Base-by-base conservation (phyloP, 2,888 invertebrate species). In the Chrysopilus asiliformis region DNA sequence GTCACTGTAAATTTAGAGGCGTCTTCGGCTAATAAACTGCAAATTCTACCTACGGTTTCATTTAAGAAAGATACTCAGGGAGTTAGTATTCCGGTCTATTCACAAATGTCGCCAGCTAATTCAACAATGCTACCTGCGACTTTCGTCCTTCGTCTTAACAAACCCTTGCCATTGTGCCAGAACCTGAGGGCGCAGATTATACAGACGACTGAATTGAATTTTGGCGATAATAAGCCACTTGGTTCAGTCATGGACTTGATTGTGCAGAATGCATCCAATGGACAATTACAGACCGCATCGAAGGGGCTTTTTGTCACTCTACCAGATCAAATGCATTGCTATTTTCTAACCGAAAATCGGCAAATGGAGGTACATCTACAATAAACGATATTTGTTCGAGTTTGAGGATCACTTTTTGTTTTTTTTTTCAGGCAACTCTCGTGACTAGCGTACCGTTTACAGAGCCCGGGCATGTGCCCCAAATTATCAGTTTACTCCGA, bases 271-370 rank as follows among this genome's bases (percentile, higher is more conserved):
- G 70, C 79, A 0, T 83, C 86, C 41, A 76, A 77, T 47, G 82
- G 78, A 41, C 72, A 78, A 47, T 68, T 80, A 51, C 73, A 79
- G 50, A 77, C 76, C 51, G 74, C 75, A 36, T 76, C 77, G 51
- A 83, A 79, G 53, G 89, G 87, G 38, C 67, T 91, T 12, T 87
- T 82, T 70, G 90, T 93, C 56, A 82, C 79, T 39, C 66, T 95
- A 31, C 89, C 93, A 0, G 93, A 91, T 57, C 93, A 94, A 58
- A 80, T 79, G 39, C 94, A 95, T 57, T 89, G 90, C 55, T 95
- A 91, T 62, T 90, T 87, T 61, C 73, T 94, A 66, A 89, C 89
- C 17, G 85, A 87, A 57, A 78, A 79, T 43, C 74, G 74, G 43
- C 73, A 71, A 18, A 65, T 85, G 61, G 76, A 79, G 44, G 90